Conservation (phyloP, 1,140 invertebrate species). For the Orchesella cincta region DNA sequence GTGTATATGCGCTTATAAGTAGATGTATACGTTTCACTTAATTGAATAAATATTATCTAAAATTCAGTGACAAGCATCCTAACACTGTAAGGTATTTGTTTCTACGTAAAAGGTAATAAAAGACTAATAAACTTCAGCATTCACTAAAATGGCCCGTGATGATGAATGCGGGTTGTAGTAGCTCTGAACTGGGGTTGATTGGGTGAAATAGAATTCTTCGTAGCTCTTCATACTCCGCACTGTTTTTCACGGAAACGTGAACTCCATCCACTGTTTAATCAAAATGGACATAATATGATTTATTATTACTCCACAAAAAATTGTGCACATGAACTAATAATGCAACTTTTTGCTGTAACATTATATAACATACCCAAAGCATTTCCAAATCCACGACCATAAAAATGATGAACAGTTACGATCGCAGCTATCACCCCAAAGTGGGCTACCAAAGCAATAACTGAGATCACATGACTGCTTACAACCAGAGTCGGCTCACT, state of each 20-base stretch:
- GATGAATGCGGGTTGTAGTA: neutral
- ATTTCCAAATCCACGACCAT: constrained; percentile 28
- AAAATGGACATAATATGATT: neutral
- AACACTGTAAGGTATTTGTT: too few relatives aligned
- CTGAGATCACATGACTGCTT: constrained; percentile 32
- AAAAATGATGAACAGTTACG: constrained; percentile 13
- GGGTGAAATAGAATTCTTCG: constrained; percentile 36
- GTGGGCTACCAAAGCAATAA: constrained; percentile 19
- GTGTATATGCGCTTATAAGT: too few relatives aligned
- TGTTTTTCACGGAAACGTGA: constrained; percentile 37
- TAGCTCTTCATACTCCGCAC: constrained; percentile 38
- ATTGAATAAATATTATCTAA: too few relatives aligned
- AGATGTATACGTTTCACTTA: too few relatives aligned
- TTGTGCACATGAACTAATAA: constrained; percentile 8
- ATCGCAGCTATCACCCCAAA: constrained; percentile 18
- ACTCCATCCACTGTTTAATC: constrained; percentile 39
- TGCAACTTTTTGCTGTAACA: neutral
- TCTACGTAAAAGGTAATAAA: too few relatives aligned
- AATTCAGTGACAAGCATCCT: too few relatives aligned
- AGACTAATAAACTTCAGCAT: constrained; percentile 38
- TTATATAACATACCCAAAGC: constrained; percentile 20
- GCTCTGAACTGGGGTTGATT: constrained; percentile 13
- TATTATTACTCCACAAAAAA: neutral
- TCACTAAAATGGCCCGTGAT: constrained; percentile 15
- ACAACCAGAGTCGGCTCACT: constrained; percentile 30